Conservation (phyloP, 23 tunicate species). For the Clavelina lepadiformis region DNA sequence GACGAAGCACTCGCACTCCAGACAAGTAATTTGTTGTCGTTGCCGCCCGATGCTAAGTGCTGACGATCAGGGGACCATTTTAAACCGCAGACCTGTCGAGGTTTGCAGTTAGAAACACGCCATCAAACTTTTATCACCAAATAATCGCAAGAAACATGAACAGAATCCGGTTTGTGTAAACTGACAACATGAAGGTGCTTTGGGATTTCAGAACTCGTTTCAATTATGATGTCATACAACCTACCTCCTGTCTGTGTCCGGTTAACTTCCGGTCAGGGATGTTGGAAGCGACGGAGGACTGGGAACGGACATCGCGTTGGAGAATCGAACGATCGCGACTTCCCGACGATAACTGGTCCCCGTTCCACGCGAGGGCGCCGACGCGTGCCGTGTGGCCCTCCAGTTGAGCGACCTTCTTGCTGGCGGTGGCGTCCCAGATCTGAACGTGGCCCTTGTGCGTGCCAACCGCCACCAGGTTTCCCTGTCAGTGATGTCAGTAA, state of each 20-base stretch:
- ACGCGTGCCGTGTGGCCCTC: conserved; percentile 91
- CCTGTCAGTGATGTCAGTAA: conserved; percentile 26
- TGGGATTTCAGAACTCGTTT: too few relatives aligned
- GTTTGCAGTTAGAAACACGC: too few relatives aligned
- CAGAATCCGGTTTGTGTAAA: too few relatives aligned
- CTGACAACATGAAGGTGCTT: too few relatives aligned
- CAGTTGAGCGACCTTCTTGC: conserved; percentile 53
- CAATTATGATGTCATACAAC: too few relatives aligned
- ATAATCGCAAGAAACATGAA: too few relatives aligned
- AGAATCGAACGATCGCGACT: conserved; percentile 86
- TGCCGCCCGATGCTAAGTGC: conserved; percentile 92
- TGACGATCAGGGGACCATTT: conserved; percentile 97
- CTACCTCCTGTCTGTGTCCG: conserved; percentile 93
- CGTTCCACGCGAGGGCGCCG: conserved; percentile 99
- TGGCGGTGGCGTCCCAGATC: conserved; percentile 86
- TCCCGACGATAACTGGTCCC: conserved; percentile 89
- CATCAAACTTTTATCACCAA: too few relatives aligned
- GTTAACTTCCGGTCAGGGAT: conserved; percentile 69
- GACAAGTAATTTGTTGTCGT: conserved; percentile 91
- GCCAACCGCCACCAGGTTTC: conserved; percentile 88
- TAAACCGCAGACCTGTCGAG: conserved; percentile 83
- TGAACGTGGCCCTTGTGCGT: conserved; percentile 91
- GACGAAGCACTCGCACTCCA: conserved; percentile 83
- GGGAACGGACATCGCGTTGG: conserved; percentile 79
- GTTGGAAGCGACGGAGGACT: conserved; percentile 24